Conservation (phyloP, 2,113 vertebrate genomes). For the Rhombomys opimus region DNA sequence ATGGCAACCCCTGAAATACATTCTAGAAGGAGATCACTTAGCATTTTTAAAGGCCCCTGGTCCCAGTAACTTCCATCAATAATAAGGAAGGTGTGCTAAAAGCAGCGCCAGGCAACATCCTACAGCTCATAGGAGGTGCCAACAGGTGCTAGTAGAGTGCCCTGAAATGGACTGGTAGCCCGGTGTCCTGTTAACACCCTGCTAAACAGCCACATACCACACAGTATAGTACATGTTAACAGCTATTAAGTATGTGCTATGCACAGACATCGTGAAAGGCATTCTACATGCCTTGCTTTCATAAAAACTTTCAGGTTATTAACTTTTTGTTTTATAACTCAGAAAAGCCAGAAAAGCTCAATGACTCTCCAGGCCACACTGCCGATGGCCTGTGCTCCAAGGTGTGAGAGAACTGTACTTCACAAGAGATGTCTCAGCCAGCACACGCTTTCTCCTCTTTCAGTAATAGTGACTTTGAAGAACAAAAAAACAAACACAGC, state of each 20-base stretch:
- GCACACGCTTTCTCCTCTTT: background rate
- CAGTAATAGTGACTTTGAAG: background rate
- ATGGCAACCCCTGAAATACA: conserved; percentile 3
- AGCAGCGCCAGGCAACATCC: background rate
- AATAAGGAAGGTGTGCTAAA: background rate
- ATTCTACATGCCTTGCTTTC: background rate
- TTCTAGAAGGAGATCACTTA: background rate
- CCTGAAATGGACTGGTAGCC: background rate
- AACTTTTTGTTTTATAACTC: conserved; percentile 25
- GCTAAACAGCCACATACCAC: background rate
- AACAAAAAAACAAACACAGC: background rate
- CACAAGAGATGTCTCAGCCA: background rate
- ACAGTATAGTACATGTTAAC: background rate
- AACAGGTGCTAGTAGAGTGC: background rate
- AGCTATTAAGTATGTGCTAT: background rate
- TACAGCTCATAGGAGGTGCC: rapidly evolving
- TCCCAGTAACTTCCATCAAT: background rate
- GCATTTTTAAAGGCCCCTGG: background rate
- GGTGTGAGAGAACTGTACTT: background rate
- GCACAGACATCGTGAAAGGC: background rate
- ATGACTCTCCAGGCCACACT: background rate
- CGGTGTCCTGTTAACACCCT: background rate
- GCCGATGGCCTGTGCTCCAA: background rate
- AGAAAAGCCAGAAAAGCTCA: background rate
- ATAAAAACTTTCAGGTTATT: background rate